Evolutionary conservation across 2,888 invertebrate species (phyloP), one percentile per base, ranked within the genome.

Genomic region (Thera obeliscata): DNA sequence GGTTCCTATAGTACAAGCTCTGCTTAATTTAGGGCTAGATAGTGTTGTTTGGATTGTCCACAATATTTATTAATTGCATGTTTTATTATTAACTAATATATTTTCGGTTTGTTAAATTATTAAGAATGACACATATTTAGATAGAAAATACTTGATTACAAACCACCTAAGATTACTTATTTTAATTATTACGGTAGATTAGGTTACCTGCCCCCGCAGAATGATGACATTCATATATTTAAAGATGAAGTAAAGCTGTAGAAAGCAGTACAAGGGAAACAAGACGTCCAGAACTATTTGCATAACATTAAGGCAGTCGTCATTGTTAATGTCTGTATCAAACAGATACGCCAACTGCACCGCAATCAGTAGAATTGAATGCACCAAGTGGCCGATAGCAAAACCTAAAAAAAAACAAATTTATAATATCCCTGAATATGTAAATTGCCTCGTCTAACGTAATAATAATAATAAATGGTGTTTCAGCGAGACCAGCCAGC

Each of bases 211-310:
- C 50, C 79, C 82, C 61, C 81, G 83, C 61, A 94, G 79, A 64
- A 94, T 90, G 22, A 94, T 95, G 86, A 97, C 97, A 86, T 97
- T 97, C 3, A 97, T 96, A 85, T 96, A 97, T 84, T 97, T 96
- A 84, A 97, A 97, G 73, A 97, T 95, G 82, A 97, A 97, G 86
- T 96, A 97, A 1, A 97, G 93, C 77, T 97, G 95, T 56, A 96
- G 86, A 83, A 97, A 96, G 50, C 96, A 96, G 86, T 96, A 97
- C 33, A 95, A 79, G 0, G 97, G 96, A 78, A 96, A 95, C 61
- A 96, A 82, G n/a, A 96, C 85, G 73, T 96, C 96, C 46, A 96
- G 88, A 3, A 95, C 87, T 2, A 96, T 91, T 74, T 95, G 94
- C 0, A 94, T 81, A 41, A 95, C 82, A 67, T 95, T 94, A 59